A percentile compares a stretch with the other conserved stretches of the same genome.
Evolutionary conservation across 2,797 vertebrate genomes (phyloP).

Genomic region (Lepidocolaptes lacrymiger): DNA sequence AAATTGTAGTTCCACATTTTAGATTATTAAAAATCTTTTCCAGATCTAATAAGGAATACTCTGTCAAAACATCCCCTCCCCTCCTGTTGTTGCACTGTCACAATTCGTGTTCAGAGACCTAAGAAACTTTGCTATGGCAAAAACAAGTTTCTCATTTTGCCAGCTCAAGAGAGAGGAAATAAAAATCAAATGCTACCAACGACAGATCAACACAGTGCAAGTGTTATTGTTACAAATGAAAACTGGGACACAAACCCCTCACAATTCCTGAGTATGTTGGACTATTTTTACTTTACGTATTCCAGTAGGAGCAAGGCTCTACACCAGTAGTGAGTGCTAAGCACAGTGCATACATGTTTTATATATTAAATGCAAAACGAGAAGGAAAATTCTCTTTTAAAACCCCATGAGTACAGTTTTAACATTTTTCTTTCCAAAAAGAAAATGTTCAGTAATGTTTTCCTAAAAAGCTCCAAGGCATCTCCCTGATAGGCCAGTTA

Average conservation of each 20-base stretch:
- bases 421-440: slow-evolving; percentile 1
- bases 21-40: background rate
- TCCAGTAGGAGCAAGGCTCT: background rate
- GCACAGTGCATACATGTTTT: slow-evolving; percentile 13
- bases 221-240: background rate
- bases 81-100: background rate
- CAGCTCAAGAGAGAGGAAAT: background rate
- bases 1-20: background rate
- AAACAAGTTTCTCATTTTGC: background rate
- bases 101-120: background rate
- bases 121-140: background rate
- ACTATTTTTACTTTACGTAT: background rate
- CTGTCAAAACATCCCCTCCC: background rate
- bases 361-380: slow-evolving; percentile 32
- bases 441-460: background rate
- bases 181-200: background rate
- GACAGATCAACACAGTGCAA: background rate
- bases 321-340: background rate
- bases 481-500: background rate
- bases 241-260: background rate
- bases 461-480: background rate
- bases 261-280: background rate
- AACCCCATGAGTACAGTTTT: background rate
- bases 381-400: slow-evolving; percentile 8
- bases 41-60: background rate